Evolutionary conservation across 2,113 vertebrate species (phyloP).

Genomic region (Halichoeres trimaculatus): DNA sequence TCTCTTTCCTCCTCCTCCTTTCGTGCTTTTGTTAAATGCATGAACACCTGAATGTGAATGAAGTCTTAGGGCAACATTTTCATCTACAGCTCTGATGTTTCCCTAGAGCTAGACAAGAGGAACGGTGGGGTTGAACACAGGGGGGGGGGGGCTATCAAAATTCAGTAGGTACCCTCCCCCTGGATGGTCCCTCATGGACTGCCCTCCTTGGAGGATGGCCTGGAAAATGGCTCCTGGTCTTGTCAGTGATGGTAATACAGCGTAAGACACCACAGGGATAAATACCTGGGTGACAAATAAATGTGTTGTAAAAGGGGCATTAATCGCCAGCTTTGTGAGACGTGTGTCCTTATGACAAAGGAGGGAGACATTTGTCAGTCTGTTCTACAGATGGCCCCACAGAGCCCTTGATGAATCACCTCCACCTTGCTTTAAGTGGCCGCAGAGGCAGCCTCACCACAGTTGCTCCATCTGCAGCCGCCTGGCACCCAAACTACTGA

Average conservation of each 20-base stretch:
- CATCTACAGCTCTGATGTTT: slow-evolving; percentile 41
- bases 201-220: slow-evolving; percentile 52
- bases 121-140: neutral
- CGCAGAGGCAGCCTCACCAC: slow-evolving; percentile 44
- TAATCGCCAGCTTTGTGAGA: slow-evolving; percentile 82
- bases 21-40: slow-evolving; percentile 41
- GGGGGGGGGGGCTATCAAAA: slow-evolving; percentile 52
- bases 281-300: slow-evolving; percentile 85
- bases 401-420: slow-evolving; percentile 82
- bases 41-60: slow-evolving; percentile 56
- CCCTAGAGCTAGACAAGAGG: neutral
- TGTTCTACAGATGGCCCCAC: slow-evolving; percentile 83
- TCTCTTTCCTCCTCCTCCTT: neutral
- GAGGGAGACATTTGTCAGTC: slow-evolving; percentile 87
- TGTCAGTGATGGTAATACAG: slow-evolving; percentile 75
- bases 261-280: slow-evolving; percentile 73
- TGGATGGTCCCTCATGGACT: slow-evolving; percentile 39
- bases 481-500: slow-evolving; percentile 52
- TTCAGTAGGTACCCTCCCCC: slow-evolving; percentile 44
- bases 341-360: slow-evolving; percentile 86
- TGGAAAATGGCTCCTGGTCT: slow-evolving; percentile 61
- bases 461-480: slow-evolving; percentile 66
- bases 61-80: slow-evolving; percentile 50
- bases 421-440: slow-evolving; percentile 78
- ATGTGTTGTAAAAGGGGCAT: slow-evolving; percentile 79